Evolutionary conservation across 2,113 vertebrate genomes (phyloP).

Genomic region (Cyphomyrus plagiostoma): DNA sequence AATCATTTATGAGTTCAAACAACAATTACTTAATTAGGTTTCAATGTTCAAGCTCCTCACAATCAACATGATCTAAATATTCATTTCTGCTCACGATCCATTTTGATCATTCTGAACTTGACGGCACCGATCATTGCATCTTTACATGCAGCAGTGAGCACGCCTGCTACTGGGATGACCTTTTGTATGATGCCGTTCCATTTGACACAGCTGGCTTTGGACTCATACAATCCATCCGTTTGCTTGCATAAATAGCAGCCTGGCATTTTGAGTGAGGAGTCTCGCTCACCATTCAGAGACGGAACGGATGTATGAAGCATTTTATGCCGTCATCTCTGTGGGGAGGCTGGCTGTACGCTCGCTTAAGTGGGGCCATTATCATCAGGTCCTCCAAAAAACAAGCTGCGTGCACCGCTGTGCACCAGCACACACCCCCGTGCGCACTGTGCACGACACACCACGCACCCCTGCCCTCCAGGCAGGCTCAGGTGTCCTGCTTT

Average conservation of each 20-base stretch:
- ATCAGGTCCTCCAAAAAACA: not conserved
- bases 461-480: not conserved
- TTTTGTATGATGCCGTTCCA: not conserved
- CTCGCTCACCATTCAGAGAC: not conserved
- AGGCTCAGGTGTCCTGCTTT: not conserved
- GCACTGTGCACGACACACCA: not conserved
- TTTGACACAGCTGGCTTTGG: not conserved
- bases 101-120: not conserved
- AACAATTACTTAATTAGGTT: constrained; percentile 4
- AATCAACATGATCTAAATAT: not conserved
- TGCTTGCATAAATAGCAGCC: not conserved
- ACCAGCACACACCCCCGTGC: not conserved
- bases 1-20: not conserved
- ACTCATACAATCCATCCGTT: not conserved
- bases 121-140: not conserved
- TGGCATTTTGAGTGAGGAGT: not conserved
- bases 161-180: not conserved
- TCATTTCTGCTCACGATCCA: not conserved
- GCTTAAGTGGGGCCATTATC: not conserved
- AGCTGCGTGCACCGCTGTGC: not conserved
- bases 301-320: not conserved
- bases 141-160: not conserved
- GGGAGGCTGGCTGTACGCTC: not conserved
- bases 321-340: not conserved
- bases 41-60: not conserved